These are phyloP conservation scores for Batillaria attramentaria DNA, from an alignment of 1,140 invertebrate species.

Conservation along the genomic window DNA sequence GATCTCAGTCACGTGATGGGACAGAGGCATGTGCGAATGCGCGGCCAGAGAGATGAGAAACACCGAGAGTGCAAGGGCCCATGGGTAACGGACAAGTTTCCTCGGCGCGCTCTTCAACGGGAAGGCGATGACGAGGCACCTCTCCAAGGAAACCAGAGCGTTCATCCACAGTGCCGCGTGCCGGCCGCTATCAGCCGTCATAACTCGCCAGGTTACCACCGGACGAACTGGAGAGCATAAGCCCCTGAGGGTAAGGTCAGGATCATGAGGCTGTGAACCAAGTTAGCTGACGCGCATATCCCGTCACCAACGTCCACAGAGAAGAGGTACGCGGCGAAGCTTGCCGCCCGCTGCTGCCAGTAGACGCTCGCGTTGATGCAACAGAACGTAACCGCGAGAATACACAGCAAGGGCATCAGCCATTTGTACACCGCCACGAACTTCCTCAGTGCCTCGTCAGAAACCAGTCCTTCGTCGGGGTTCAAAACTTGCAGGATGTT, in stretches of 20 bases:
- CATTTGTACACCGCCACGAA: neutral
- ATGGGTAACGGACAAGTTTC: neutral
- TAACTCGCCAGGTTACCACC: conserved; percentile 22
- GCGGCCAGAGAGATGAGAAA: neutral
- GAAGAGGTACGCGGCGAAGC: conserved; percentile 3
- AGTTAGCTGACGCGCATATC: neutral
- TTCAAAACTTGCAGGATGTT: too few species aligned
- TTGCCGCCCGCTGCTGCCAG: conserved; percentile 17
- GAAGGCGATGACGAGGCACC: neutral
- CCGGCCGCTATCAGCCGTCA: neutral
- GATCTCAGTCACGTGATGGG: neutral
- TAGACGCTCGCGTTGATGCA: neutral
- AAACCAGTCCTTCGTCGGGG: neutral
- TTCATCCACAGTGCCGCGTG: neutral
- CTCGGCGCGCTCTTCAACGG: neutral
- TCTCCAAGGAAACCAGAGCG: neutral
- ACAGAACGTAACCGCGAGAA: neutral
- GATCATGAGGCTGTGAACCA: neutral
- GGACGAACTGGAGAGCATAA: neutral
- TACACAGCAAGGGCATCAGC: neutral
- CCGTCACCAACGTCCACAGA: neutral
- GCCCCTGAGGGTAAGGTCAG: neutral
- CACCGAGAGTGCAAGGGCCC: neutral
- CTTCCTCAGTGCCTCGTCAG: neutral
- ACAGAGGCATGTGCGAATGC: neutral